A percentile compares a stretch with the other conserved stretches of the same genome.
Evolutionary conservation across 2,797 vertebrate genomes (phyloP).

Genomic region (Manis pentadactyla): DNA sequence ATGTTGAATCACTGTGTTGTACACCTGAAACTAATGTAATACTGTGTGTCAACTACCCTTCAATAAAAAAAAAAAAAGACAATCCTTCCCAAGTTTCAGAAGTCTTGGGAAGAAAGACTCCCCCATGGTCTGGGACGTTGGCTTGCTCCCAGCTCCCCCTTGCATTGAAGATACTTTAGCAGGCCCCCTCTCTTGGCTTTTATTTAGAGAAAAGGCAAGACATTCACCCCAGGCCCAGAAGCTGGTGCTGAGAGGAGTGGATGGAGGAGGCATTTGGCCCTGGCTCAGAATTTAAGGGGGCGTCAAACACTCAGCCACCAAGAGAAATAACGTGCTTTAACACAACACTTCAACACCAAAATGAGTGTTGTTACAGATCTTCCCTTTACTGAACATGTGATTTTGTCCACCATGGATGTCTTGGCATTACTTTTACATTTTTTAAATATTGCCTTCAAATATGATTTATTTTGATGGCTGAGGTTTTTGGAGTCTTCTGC

Average conservation of each 20-base stretch:
- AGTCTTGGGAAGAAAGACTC: not conserved
- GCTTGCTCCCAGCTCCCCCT: not conserved
- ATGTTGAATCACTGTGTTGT: no score
- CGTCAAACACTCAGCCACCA: rapidly evolving
- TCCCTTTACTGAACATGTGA: not conserved
- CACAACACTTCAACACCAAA: not conserved
- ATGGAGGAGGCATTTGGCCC: rapidly evolving
- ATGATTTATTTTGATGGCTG: not conserved
- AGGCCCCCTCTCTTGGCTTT: not conserved
- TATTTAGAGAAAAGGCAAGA: not conserved
- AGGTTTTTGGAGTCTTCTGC: not conserved
- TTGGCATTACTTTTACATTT: not conserved
- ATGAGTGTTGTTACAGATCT: no score
- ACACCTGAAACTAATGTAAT: no score
- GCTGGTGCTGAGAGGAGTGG: rapidly evolving
- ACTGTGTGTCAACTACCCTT: no score
- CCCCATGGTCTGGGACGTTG: rapidly evolving
- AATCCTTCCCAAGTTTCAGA: not conserved
- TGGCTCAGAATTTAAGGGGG: rapidly evolving
- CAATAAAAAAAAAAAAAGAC: no score
- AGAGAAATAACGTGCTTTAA: not conserved
- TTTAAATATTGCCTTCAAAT: not conserved
- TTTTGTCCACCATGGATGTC: not conserved
- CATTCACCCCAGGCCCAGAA: not conserved
- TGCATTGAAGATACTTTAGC: not conserved